Evolutionary conservation across 2,113 vertebrate genomes (phyloP).

Genomic region (Piaya cayana): DNA sequence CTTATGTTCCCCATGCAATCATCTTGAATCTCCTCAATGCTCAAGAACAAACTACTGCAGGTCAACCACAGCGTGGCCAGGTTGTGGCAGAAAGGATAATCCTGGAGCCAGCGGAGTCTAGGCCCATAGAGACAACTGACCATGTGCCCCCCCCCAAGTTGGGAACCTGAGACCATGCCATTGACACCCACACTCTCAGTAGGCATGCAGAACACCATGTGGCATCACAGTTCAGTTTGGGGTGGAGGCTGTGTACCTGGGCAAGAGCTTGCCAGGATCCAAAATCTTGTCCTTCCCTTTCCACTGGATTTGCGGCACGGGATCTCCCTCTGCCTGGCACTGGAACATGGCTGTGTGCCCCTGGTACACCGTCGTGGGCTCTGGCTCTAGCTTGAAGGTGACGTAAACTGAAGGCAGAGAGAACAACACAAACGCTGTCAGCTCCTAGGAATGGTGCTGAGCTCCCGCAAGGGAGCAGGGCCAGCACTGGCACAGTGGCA

Average conservation of each 20-base stretch:
- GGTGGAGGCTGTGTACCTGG: slow-evolving; percentile 74
- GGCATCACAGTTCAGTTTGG: accelerated
- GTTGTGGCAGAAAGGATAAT: neutral
- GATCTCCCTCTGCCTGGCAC: slow-evolving; percentile 93
- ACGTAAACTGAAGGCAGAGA: slow-evolving; percentile 82
- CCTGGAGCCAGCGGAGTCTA: neutral
- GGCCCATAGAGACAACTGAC: neutral
- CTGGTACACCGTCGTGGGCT: slow-evolving; percentile 93
- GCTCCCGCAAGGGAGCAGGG: neutral
- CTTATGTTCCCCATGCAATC: neutral
- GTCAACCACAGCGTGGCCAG: neutral
- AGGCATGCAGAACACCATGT: accelerated
- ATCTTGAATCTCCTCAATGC: neutral
- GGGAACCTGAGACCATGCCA: neutral
- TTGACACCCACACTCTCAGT: accelerated
- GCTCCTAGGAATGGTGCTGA: neutral
- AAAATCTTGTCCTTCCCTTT: slow-evolving; percentile 90
- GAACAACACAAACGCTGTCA: accelerated
- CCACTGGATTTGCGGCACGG: slow-evolving; percentile 91
- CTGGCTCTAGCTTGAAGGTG: slow-evolving; percentile 89
- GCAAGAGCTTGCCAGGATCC: slow-evolving; percentile 77
- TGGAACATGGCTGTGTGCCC: slow-evolving; percentile 93
- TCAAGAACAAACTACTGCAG: neutral
- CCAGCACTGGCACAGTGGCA: neutral
- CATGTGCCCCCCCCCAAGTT: accelerated